Percentiles rank a stretch among this genome's conserved stretches.
Evolutionary conservation across 2,797 vertebrate species (phyloP).

Genomic region (Amblyopsis hoosieri): DNA sequence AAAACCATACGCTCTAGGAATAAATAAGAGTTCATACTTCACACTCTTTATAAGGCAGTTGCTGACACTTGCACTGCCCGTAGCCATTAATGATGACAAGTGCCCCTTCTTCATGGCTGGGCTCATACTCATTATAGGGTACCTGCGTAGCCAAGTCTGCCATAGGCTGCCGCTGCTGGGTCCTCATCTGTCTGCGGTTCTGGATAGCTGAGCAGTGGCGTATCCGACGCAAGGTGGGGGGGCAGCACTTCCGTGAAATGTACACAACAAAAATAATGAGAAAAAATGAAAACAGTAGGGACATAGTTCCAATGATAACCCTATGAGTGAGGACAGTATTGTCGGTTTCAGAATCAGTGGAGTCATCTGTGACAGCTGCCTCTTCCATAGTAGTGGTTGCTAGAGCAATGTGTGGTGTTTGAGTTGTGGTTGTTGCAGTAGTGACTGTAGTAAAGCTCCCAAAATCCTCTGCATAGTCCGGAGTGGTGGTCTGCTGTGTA

Average conservation of each 20-base stretch:
- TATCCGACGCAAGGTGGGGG: slow-evolving; percentile 94
- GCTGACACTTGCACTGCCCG: slow-evolving; percentile 99
- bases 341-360: slow-evolving; percentile 85
- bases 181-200: slow-evolving; percentile 97
- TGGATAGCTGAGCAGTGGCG: slow-evolving; percentile 98
- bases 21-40: slow-evolving; percentile 94
- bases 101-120: slow-evolving; percentile 94
- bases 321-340: slow-evolving; percentile 96
- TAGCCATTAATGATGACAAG: slow-evolving; percentile 99
- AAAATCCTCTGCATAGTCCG: slow-evolving; percentile 94
- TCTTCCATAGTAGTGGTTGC: slow-evolving; percentile 78
- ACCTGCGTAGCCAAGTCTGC: slow-evolving; percentile 96
- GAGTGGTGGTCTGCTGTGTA: slow-evolving; percentile 90
- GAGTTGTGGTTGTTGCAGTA: slow-evolving; percentile 68
- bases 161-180: slow-evolving; percentile 97
- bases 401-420: slow-evolving; percentile 70
- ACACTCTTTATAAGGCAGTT: slow-evolving; percentile 99
- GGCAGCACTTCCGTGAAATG: slow-evolving; percentile 98
- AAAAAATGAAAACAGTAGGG: slow-evolving; percentile 99
- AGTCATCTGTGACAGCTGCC: slow-evolving; percentile 88
- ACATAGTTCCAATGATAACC: slow-evolving; percentile 99
- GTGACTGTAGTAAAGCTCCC: slow-evolving; percentile 90
- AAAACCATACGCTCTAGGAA: slow-evolving; percentile 77
- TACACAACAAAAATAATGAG: slow-evolving; percentile 99
- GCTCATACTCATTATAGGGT: slow-evolving; percentile 97